Conservation (phyloP, 2,797 vertebrate species). For the Pangasius sanitwongsei region DNA sequence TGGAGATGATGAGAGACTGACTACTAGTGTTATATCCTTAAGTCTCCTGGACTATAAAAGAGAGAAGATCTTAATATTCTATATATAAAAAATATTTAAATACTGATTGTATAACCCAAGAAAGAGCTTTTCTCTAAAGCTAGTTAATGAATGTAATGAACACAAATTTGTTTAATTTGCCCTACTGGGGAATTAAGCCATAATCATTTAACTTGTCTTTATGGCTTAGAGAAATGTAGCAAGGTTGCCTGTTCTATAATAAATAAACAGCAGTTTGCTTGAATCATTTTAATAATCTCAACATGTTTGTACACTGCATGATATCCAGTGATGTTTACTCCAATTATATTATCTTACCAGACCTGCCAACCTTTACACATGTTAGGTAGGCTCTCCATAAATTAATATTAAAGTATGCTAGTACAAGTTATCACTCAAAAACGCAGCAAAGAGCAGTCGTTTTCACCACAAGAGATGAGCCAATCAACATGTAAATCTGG, state of each 20-base stretch:
- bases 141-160: background rate
- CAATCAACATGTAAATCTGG: no score
- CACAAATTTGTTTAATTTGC: background rate
- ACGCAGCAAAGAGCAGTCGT: no score
- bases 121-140: background rate
- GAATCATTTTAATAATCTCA: background rate
- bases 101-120: no score
- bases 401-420: no score
- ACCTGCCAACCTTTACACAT: background rate
- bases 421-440: no score
- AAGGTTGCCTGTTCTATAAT: background rate
- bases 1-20: background rate
- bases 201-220: background rate
- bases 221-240: background rate
- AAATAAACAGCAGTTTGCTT: background rate
- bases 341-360: background rate
- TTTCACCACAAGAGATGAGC: background rate
- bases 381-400: no score
- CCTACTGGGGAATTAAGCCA: background rate
- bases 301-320: background rate
- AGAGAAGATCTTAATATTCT: background rate
- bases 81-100: no score
- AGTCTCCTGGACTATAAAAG: background rate
- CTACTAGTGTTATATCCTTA: background rate
- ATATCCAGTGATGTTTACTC: background rate